Base-by-base conservation (phyloP, 2,797 vertebrate genomes). In the Sibirionetta formosa region DNA sequence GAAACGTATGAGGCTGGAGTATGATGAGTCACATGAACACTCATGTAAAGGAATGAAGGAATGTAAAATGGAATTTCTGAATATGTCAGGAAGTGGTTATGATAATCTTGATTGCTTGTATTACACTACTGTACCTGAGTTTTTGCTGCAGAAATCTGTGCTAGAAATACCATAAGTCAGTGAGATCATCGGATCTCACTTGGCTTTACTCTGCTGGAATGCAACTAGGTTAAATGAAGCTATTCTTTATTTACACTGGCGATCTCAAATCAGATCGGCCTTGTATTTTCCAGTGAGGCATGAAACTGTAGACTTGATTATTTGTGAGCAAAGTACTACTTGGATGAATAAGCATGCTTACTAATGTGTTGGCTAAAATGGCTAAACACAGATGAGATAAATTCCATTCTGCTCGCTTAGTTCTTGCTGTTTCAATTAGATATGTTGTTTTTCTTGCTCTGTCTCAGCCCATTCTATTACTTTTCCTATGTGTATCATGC, bases 381-480 rank as follows among this genome's bases (percentile, higher is more conserved):
- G 58, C 46, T 93, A 84, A 92, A 70, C 24, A 82, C 31, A 73
- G 68, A 82, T 46, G 57, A 88, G 80, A 90, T 24, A 71, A 90
- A 94, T 89, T 92, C 53, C 26, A 92, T 82, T 65, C 44, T 91
- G 35, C 44, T 94, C 1, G 0, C 53, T 89, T 85, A 87, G 70
- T 58, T 82, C 60, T 76, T 89, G n/a, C 35, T 82, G 8, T 63
- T 95, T 77, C 82, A 84, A 87, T 87, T 93, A 92, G 71, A 70
- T 60, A 10, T 58, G 44, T 3, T 87, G 46, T 83, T 88, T 83
- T 68, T 81, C 64, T 83, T 3, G 0, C 42, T 89, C 46, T n/a
- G 6, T 17, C 56, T 90, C 86, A 76, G 58, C 54, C 77, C 58
- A 48, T 77, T 89, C 48, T 87, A 80, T 88, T 92, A 94, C 54